Percentiles rank a stretch among this genome's conserved stretches.
These are phyloP conservation scores for Tenrec ecaudatus DNA, from an alignment of 2,113 vertebrate genomes.

Conservation along the genomic window DNA sequence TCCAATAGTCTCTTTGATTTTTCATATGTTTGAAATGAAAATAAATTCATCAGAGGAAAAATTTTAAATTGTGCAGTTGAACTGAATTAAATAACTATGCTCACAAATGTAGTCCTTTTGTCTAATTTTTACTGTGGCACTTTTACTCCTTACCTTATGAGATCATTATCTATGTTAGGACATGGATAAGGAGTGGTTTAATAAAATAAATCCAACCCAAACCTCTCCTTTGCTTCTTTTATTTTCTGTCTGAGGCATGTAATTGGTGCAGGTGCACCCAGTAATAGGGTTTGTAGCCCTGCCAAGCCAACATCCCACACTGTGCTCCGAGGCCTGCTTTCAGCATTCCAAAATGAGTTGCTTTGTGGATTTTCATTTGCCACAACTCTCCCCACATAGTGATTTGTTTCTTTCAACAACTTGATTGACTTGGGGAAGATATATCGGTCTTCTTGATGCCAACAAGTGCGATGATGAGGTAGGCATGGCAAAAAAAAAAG, in stretches of 20 bases:
- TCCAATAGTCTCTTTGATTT: neutral
- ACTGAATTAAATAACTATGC: neutral
- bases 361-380: fast-evolving
- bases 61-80: neutral
- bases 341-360: neutral
- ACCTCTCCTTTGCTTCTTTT: neutral
- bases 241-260: neutral
- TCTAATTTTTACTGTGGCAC: neutral
- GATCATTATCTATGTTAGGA: neutral
- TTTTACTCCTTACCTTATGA: neutral
- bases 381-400: neutral
- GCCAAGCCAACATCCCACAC: neutral
- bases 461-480: no score
- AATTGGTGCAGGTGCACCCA: slow-evolving; percentile 57
- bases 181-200: slow-evolving; percentile 3
- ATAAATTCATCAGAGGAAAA: neutral
- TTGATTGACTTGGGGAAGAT: neutral
- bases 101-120: neutral
- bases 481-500: neutral
- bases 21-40: neutral
- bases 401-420: neutral
- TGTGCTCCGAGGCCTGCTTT: neutral
- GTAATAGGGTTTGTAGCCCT: neutral
- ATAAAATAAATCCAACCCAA: neutral
- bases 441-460: no score